Evolutionary conservation across 2,113 vertebrate species (phyloP).

Genomic region (Silurus glanis): DNA sequence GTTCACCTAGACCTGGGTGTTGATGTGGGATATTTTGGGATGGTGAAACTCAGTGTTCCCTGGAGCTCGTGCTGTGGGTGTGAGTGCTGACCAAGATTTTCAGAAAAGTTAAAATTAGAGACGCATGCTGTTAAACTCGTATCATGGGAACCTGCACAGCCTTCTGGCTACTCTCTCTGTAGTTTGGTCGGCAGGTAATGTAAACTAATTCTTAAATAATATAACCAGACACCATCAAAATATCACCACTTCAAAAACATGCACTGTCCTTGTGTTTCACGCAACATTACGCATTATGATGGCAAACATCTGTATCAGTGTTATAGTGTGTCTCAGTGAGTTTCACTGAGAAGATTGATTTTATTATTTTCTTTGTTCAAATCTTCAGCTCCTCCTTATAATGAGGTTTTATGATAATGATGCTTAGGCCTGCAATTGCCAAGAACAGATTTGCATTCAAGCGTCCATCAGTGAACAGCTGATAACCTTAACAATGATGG

Average conservation of each 20-base stretch:
- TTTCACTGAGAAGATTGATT: no score
- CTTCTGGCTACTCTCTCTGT: not conserved
- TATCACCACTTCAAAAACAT: not conserved
- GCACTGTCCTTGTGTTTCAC: not conserved
- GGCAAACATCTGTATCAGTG: not conserved
- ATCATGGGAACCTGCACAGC: not conserved
- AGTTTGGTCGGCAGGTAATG: not conserved
- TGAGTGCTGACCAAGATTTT: not conserved
- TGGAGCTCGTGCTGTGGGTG: not conserved
- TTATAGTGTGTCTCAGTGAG: no score
- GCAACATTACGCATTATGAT: not conserved
- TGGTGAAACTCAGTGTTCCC: not conserved
- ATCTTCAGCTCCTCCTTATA: no score
- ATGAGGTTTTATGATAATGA: no score
- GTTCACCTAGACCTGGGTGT: not conserved
- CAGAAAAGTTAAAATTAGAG: not conserved
- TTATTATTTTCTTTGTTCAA: no score
- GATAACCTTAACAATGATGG: no score
- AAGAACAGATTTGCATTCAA: no score
- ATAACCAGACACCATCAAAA: not conserved
- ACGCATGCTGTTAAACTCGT: not conserved
- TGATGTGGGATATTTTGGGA: slow-evolving; percentile 7
- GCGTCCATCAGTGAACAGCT: no score
- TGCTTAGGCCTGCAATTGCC: no score
- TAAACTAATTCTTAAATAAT: not conserved